A percentile compares a stretch with the other conserved stretches of the same genome.
phyloP scores from a whole-genome alignment of 2,113 vertebrate genomes.

The Chloroceryle aenea region DNA sequence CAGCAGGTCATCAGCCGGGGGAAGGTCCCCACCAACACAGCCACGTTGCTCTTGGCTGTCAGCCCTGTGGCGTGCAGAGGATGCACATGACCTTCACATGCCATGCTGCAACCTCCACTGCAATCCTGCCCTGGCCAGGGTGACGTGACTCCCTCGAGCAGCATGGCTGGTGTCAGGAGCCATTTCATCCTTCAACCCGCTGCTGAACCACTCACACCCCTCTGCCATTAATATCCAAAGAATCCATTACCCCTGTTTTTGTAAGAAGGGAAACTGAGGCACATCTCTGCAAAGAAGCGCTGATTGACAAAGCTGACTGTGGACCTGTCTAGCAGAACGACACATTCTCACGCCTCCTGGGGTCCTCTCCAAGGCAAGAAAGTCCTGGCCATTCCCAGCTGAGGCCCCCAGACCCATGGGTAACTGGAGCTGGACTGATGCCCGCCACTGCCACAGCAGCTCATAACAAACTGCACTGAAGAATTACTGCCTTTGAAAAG shows the following conservation, averaged over 20 bases:
- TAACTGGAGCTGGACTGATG: not conserved
- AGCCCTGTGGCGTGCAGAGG: not conserved
- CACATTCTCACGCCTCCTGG: not conserved
- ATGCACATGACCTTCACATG: not conserved
- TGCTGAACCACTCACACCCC: not conserved
- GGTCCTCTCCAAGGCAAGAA: not conserved
- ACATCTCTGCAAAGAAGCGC: not conserved
- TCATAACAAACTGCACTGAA: not conserved
- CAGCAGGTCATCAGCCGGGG: not conserved
- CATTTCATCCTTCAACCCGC: not conserved
- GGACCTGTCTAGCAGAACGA: not conserved
- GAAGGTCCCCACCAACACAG: not conserved
- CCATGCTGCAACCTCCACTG: not conserved
- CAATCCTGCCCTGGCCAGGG: not conserved
- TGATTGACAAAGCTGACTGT: not conserved
- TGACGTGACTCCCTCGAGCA: not conserved
- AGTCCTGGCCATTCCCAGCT: not conserved
- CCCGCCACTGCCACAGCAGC: not conserved
- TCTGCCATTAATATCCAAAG: not conserved
- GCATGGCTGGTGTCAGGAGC: not conserved
- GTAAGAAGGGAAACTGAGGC: not conserved
- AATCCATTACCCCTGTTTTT: not conserved
- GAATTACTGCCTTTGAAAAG: constrained; percentile 1
- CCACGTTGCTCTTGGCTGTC: not conserved
- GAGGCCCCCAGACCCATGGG: not conserved